phyloP scores from a whole-genome alignment of 2,888 invertebrate species.

The Drosophila paranaensis region DNA sequence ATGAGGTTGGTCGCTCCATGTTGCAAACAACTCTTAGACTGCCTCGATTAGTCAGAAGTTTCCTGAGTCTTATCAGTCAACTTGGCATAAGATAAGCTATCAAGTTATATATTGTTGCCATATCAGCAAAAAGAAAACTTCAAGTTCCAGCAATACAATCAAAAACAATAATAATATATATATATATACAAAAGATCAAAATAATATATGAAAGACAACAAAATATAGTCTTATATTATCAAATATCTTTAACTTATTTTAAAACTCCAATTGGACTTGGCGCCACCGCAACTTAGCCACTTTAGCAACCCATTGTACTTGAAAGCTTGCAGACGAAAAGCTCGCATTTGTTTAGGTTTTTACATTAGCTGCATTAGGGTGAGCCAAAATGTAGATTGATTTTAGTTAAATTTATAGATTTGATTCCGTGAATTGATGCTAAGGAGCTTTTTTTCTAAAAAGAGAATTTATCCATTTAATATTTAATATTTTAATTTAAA shows the following conservation, averaged over 20 bases:
- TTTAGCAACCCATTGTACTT: conserved; percentile 1
- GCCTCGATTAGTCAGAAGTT: conserved; percentile 39
- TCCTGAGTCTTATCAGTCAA: conserved; percentile 29
- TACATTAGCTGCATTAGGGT: neutral
- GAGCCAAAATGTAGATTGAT: neutral
- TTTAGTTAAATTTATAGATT: neutral
- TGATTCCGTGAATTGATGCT: no score
- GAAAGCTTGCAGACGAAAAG: neutral
- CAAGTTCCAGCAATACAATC: neutral
- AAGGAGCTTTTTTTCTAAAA: neutral
- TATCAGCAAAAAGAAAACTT: neutral
- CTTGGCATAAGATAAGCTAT: conserved; percentile 40
- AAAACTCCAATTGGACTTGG: neutral
- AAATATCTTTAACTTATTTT: neutral
- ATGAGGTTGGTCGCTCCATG: conserved; percentile 61
- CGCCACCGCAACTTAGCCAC: neutral
- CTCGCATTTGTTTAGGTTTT: neutral
- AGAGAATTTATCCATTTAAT: neutral
- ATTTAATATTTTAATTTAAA: no score
- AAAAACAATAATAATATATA: neutral
- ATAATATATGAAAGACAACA: neutral
- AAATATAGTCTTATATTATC: neutral
- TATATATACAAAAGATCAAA: no score
- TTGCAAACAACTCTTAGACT: conserved; percentile 21
- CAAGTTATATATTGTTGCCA: conserved; percentile 26